These are phyloP conservation scores for Aphidius gifuensis DNA, from an alignment of 1,140 invertebrate species.

Conservation along the genomic window DNA sequence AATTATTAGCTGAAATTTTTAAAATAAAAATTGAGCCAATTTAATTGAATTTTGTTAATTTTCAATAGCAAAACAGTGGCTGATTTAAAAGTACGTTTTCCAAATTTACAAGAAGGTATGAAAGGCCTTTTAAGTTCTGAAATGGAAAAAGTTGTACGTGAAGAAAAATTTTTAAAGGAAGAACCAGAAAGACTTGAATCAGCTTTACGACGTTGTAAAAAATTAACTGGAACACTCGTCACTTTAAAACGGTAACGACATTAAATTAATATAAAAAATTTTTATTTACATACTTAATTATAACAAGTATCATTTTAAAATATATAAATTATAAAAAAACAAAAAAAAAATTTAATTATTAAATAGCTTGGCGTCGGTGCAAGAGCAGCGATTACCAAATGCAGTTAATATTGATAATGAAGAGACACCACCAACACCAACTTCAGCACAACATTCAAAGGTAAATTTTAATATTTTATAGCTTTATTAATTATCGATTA, in stretches of 20 bases:
- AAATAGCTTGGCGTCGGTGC: conserved; percentile 84
- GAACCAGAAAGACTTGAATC: conserved; percentile 90
- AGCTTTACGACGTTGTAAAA: conserved; percentile 89
- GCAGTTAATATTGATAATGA: conserved; percentile 57
- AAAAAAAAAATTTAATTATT: conserved; percentile 1
- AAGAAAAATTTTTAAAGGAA: conserved; percentile 95
- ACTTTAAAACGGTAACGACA: conserved; percentile 84
- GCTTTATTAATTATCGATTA: conserved; percentile 13
- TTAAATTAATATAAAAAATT: background rate
- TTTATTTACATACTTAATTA: background rate
- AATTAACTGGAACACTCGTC: conserved; percentile 91
- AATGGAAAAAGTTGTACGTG: conserved; percentile 90
- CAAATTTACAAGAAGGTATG: conserved; percentile 83
- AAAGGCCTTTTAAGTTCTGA: conserved; percentile 83
- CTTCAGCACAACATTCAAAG: conserved; percentile 64
- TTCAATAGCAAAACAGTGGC: conserved; percentile 95
- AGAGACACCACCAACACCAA: conserved; percentile 63
- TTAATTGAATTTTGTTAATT: too few species aligned
- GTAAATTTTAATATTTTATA: conserved; percentile 47
- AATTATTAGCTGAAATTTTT: too few species aligned
- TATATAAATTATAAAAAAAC: too few species aligned
- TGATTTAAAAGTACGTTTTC: conserved; percentile 89
- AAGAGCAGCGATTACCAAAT: conserved; percentile 84
- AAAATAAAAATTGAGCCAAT: too few species aligned
- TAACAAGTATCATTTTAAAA: background rate